Percentiles rank a stretch among this genome's conserved stretches.
These are phyloP conservation scores for Drosophila buzzatii DNA, from an alignment of 2,888 invertebrate genomes.

Conservation along the genomic window DNA sequence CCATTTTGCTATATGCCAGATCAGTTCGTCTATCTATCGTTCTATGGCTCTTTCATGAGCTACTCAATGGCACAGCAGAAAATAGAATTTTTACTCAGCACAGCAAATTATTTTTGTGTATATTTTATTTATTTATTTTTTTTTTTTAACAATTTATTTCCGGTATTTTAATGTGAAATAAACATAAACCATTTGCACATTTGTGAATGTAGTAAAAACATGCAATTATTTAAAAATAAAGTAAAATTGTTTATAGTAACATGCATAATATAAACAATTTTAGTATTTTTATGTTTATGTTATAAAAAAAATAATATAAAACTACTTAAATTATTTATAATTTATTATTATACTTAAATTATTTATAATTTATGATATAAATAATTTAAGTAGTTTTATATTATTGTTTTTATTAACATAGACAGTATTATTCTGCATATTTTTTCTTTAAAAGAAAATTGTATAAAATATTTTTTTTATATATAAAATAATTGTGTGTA, in stretches of 20 bases:
- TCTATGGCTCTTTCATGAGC: background rate
- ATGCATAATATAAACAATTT: background rate
- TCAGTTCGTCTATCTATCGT: background rate
- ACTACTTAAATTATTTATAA: no score
- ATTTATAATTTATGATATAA: no score
- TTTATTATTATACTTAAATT: no score
- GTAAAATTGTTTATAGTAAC: background rate
- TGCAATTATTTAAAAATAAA: background rate
- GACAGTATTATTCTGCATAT: no score
- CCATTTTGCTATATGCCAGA: conserved; percentile 3
- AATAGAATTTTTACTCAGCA: background rate
- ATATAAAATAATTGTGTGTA: no score
- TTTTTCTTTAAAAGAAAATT: no score
- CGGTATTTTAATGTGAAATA: background rate
- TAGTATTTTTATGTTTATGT: background rate
- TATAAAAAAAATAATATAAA: no score
- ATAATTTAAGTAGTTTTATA: no score
- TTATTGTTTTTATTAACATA: no score
- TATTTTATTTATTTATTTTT: background rate
- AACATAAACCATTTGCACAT: background rate
- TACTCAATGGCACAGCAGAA: background rate
- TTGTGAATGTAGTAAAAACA: background rate
- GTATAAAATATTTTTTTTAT: no score
- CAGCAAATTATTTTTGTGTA: background rate
- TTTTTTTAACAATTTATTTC: conserved; percentile 1